Conservation (phyloP, 2,888 invertebrate genomes). For the Colostygia pectinataria region DNA sequence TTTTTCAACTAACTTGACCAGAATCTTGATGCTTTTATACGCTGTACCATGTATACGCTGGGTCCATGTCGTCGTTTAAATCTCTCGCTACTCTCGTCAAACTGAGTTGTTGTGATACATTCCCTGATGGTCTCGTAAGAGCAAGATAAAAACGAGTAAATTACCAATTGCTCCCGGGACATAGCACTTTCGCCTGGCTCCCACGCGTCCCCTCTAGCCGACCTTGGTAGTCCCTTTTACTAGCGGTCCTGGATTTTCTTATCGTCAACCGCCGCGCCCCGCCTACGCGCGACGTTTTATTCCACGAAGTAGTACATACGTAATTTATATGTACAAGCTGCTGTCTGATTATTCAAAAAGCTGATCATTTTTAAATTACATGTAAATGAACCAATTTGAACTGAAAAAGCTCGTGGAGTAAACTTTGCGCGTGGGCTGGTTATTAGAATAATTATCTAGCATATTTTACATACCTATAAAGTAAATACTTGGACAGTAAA, state of each 20-base stretch:
- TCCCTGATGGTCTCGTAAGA: conserved; percentile 23
- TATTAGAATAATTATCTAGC: too few relatives aligned
- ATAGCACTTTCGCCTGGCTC: conserved; percentile 34
- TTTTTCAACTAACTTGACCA: too few relatives aligned
- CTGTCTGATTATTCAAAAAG: conserved; percentile 8
- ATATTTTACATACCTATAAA: too few relatives aligned
- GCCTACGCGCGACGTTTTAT: conserved; percentile 43
- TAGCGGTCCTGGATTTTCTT: conserved; percentile 42
- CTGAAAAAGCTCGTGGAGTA: too few relatives aligned
- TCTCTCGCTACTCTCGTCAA: conserved; percentile 5
- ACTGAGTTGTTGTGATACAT: conserved; percentile 9
- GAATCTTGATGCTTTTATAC: neutral
- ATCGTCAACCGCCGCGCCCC: conserved; percentile 43
- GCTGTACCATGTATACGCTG: neutral
- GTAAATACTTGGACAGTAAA: too few relatives aligned
- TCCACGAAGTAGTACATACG: conserved; percentile 11
- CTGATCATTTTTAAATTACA: neutral
- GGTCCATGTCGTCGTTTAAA: neutral
- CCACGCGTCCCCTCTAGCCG: conserved; percentile 32
- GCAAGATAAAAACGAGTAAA: conserved; percentile 36
- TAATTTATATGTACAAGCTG: conserved; percentile 30
- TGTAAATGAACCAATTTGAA: neutral
- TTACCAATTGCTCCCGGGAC: conserved; percentile 42
- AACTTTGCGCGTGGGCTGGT: too few relatives aligned
- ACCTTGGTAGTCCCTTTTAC: conserved; percentile 39